Evolutionary conservation across 2,888 invertebrate genomes (phyloP).

Genomic region (Cataglyphis altisquamis): DNA sequence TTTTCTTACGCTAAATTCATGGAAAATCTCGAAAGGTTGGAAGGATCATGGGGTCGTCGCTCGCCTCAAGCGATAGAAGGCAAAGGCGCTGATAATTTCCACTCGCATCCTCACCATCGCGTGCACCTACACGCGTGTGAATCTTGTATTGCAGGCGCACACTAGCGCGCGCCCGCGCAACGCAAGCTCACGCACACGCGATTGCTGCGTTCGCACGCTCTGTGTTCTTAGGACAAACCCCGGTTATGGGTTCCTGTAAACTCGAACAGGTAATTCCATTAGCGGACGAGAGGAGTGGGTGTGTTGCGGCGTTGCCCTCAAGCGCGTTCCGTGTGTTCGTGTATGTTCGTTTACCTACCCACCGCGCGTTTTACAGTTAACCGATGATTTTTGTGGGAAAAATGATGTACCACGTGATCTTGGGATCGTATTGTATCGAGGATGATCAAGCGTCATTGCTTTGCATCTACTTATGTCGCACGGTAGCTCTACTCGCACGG

Average conservation of each 20-base stretch:
- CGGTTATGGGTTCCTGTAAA: slow-evolving; percentile 78
- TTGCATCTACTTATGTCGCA: slow-evolving; percentile 31
- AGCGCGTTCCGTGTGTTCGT: slow-evolving; percentile 22
- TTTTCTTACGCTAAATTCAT: not conserved
- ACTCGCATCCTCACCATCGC: slow-evolving; percentile 58
- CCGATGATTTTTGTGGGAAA: slow-evolving; percentile 71
- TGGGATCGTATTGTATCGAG: slow-evolving; percentile 47
- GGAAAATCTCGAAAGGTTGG: slow-evolving; percentile 38
- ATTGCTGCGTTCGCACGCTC: slow-evolving; percentile 68
- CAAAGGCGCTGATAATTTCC: slow-evolving; percentile 70
- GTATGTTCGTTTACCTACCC: slow-evolving; percentile 59
- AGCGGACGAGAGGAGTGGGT: slow-evolving; percentile 72
- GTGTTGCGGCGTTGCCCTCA: slow-evolving; percentile 67
- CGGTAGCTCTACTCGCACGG: slow-evolving; percentile 18
- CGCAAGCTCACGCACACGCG: slow-evolving; percentile 44
- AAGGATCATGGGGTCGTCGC: slow-evolving; percentile 69
- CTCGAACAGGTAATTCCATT: slow-evolving; percentile 79
- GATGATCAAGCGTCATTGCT: slow-evolving; percentile 21
- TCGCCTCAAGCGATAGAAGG: slow-evolving; percentile 71
- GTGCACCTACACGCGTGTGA: slow-evolving; percentile 51
- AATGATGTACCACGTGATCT: slow-evolving; percentile 63
- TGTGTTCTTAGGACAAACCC: slow-evolving; percentile 76
- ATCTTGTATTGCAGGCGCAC: slow-evolving; percentile 27
- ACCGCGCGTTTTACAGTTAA: slow-evolving; percentile 74
- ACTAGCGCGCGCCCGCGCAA: slow-evolving; percentile 35